These are phyloP conservation scores for Candidula unifasciata DNA, from an alignment of 2,888 invertebrate species.

Conservation along the genomic window DNA sequence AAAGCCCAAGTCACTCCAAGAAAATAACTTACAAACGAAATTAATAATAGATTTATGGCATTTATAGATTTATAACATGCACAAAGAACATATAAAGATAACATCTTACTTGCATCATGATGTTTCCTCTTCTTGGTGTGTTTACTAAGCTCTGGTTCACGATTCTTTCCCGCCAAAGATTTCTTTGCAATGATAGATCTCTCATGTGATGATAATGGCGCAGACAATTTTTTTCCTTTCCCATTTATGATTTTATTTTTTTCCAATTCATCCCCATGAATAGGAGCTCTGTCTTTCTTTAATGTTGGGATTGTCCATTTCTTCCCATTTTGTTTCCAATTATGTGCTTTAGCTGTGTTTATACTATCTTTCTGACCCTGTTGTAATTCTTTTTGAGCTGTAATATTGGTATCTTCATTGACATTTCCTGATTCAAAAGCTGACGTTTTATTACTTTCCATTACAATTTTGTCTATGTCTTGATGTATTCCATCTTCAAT, in stretches of 20 bases:
- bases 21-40: too few relatives aligned
- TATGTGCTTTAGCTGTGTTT: background rate
- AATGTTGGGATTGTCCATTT: slow-evolving; percentile 36
- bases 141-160: slow-evolving; percentile 46
- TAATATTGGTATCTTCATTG: too few relatives aligned
- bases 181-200: background rate
- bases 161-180: background rate
- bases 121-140: slow-evolving; percentile 65
- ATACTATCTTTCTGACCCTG: background rate
- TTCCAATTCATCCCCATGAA: slow-evolving; percentile 8
- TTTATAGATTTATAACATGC: too few relatives aligned
- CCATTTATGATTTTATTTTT: slow-evolving; percentile 15
- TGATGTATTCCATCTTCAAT: background rate
- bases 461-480: background rate
- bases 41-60: too few relatives aligned
- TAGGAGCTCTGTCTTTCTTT: slow-evolving; percentile 1
- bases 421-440: background rate
- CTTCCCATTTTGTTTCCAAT: slow-evolving; percentile 44
- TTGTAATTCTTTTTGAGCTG: background rate
- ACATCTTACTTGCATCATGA: slow-evolving; percentile 67
- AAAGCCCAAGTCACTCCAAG: too few relatives aligned
- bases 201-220: slow-evolving; percentile 4
- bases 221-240: background rate
- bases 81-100: too few relatives aligned
- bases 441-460: too few relatives aligned